These are phyloP conservation scores for Acanthiza pusilla DNA, from an alignment of 2,797 vertebrate species.

Conservation along the genomic window DNA sequence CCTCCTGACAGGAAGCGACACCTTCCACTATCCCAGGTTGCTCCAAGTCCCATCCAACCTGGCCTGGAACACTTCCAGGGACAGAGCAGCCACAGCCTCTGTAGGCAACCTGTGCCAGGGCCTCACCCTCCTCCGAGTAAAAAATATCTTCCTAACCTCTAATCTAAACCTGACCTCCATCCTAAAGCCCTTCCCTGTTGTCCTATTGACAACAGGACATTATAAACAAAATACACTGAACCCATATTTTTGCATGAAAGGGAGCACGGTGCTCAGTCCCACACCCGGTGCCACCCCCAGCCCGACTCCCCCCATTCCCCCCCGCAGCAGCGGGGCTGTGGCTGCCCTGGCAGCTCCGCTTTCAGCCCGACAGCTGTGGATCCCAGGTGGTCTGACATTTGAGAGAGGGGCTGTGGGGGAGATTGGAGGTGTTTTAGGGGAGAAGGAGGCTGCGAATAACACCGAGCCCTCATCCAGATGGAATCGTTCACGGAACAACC, in stretches of 20 bases:
- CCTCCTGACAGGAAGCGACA: neutral
- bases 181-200: neutral
- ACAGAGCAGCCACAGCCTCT: neutral
- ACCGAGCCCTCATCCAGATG: conserved; percentile 83
- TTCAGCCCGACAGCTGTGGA: conserved; percentile 90
- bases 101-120: accelerated
- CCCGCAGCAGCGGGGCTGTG: neutral
- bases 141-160: neutral
- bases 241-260: accelerated
- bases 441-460: conserved; percentile 82
- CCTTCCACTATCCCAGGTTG: accelerated
- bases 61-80: neutral
- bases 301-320: neutral
- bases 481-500: conserved; percentile 85
- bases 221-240: accelerated
- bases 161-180: neutral
- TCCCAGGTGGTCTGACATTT: conserved; percentile 98
- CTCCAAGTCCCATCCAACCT: neutral
- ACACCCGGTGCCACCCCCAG: accelerated
- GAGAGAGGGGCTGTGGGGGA: conserved; percentile 84
- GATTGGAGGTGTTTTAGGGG: conserved; percentile 87
- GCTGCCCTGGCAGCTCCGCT: conserved; percentile 73
- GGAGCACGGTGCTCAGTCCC: neutral
- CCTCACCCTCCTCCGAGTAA: neutral
- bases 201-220: accelerated